phyloP scores from a whole-genome alignment of 2,113 vertebrate genomes.

The Sula dactylatra region DNA sequence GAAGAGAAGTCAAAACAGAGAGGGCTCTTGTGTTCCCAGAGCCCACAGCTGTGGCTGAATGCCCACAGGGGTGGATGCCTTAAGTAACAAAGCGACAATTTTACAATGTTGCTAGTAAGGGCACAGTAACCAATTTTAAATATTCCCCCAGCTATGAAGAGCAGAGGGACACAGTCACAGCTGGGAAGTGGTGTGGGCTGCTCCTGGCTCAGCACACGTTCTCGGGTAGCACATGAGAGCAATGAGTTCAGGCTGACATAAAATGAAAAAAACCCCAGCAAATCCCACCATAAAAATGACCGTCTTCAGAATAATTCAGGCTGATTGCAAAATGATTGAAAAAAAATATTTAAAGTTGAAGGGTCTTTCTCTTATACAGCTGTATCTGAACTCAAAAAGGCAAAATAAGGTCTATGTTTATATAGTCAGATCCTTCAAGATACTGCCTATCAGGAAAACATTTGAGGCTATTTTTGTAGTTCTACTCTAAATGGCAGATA shows the following conservation, averaged over 20 bases:
- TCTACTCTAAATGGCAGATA: not conserved
- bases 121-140: not conserved
- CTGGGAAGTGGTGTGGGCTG: not conserved
- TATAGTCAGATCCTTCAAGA: not conserved
- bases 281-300: not conserved
- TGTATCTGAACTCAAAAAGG: not conserved
- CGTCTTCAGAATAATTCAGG: not conserved
- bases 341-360: not conserved
- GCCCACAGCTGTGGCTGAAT: not conserved
- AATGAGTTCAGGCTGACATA: not conserved
- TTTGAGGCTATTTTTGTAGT: not conserved
- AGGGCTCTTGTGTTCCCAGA: not conserved
- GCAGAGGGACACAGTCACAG: not conserved
- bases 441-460: not conserved
- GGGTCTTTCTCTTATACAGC: not conserved
- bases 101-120: not conserved
- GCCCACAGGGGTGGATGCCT: not conserved
- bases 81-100: not conserved
- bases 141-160: not conserved
- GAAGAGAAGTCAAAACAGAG: not conserved
- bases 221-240: not conserved
- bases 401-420: not conserved
- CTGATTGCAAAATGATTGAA: not conserved
- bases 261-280: not conserved
- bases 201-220: not conserved